Evolutionary conservation across 2,797 vertebrate species (phyloP), one percentile per base, ranked within the genome.

Genomic region (Anguilla obscura): DNA sequence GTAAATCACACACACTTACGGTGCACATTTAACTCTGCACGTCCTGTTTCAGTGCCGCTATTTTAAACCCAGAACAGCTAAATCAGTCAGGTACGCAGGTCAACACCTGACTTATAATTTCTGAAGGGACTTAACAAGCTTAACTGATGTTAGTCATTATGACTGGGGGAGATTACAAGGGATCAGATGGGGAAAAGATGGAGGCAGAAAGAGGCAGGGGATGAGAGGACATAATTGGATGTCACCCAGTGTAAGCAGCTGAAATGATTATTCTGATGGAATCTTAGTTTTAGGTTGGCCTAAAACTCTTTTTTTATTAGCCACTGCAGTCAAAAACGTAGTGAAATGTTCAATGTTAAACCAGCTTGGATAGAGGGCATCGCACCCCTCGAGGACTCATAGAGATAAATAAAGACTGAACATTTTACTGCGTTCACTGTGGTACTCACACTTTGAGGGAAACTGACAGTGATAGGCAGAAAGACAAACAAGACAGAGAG

Each of bases 221-320:
- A 80, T 21, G 76, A 80, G 76, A 48, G 36, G 21, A 2, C 30
- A 80, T 80, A 80, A 80, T 80, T 33, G 71, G 76, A 80, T 80
- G 36, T 40, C 27, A 45, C 76, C 40, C 36, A 80, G 5, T 36
- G 33, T 45, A 80, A 21, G 76, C 76, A 45, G 76, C 36, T 45
- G 40, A 21, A 24, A 74, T 74, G 3, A 36, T 74, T 74, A 74
- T 74, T 74, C 69, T 30, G 69, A 36, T 3, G 21, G 9, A 12
- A 10, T 33, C 69, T 74, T 74, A 5, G 50, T 74, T 2, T 36
- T 10, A 33, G 10, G 1, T 33, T 30, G 36, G 8, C 30, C 27
- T 18, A 14, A 74, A 3, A 10, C 24, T n/a, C 21, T 10, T 14
- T 71, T 54, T 8, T 33, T 30, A 74, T 74, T 33, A 74, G 69